Conservation (phyloP, 2,113 vertebrate genomes). For the Thamnophis sirtalis region DNA sequence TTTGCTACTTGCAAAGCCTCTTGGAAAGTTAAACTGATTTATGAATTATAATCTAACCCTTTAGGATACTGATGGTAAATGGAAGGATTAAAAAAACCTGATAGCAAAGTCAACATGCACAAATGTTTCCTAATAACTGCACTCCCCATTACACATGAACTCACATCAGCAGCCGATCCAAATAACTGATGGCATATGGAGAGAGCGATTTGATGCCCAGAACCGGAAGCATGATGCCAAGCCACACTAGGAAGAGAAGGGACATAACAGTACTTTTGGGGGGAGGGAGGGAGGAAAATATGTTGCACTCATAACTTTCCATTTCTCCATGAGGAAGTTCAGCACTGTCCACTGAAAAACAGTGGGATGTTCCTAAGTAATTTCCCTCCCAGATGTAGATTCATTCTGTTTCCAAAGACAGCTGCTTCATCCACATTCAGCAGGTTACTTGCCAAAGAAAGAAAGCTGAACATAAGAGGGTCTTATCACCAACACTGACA, state of each 20-base stretch:
- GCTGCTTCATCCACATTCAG: neutral
- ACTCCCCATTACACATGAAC: conserved; percentile 13
- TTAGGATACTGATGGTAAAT: neutral
- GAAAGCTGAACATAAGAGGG: no score
- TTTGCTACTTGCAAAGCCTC: neutral
- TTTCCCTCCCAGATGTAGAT: neutral
- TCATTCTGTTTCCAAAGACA: neutral
- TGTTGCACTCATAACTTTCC: neutral
- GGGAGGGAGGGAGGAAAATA: neutral
- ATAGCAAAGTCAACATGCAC: neutral
- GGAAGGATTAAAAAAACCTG: no score
- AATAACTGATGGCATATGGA: conserved; percentile 84
- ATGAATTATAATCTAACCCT: neutral
- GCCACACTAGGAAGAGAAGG: conserved; percentile 81
- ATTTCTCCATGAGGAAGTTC: neutral
- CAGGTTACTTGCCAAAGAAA: no score
- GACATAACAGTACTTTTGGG: neutral
- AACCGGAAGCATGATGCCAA: conserved; percentile 92
- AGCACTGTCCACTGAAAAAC: neutral
- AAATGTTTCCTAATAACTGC: neutral
- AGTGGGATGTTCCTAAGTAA: neutral
- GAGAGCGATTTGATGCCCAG: conserved; percentile 90
- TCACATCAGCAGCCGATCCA: conserved; percentile 91
- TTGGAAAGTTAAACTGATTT: neutral
- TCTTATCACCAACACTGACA: neutral